Evolutionary conservation across 2,797 vertebrate genomes (phyloP).

Genomic region (Onychomys leucogaster): DNA sequence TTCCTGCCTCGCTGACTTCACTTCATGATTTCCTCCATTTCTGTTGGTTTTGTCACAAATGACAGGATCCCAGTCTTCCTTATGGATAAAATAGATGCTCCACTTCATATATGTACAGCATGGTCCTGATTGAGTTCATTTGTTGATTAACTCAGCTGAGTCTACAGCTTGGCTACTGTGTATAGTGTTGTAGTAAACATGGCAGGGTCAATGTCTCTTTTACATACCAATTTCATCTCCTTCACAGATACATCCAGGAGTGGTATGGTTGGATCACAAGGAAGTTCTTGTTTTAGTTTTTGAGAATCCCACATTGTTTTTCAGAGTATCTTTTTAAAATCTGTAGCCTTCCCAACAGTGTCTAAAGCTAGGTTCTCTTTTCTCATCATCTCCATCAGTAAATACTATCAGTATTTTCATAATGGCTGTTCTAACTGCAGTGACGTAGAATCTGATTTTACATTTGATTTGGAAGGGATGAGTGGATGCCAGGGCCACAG

Average conservation of each 20-base stretch:
- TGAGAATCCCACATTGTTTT: neutral
- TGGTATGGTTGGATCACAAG: neutral
- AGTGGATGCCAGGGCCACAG: no score
- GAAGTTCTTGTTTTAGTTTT: neutral
- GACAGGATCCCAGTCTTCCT: neutral
- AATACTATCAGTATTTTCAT: neutral
- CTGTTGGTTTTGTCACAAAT: neutral
- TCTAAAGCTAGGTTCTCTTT: neutral
- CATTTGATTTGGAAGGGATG: neutral
- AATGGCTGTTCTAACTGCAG: neutral
- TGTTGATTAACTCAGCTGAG: neutral
- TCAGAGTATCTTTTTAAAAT: neutral
- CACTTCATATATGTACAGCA: neutral
- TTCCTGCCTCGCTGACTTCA: neutral
- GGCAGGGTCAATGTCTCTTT: neutral
- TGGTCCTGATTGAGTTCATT: neutral
- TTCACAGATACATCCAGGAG: neutral
- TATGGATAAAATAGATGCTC: neutral
- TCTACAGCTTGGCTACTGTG: neutral
- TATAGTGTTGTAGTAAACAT: neutral
- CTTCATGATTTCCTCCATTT: neutral
- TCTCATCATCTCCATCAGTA: neutral
- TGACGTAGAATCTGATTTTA: neutral
- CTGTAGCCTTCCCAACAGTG: neutral
- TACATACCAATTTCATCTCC: neutral